Conservation (phyloP, 2,888 invertebrate genomes). For the Kuschelorhynchus macadamiae region DNA sequence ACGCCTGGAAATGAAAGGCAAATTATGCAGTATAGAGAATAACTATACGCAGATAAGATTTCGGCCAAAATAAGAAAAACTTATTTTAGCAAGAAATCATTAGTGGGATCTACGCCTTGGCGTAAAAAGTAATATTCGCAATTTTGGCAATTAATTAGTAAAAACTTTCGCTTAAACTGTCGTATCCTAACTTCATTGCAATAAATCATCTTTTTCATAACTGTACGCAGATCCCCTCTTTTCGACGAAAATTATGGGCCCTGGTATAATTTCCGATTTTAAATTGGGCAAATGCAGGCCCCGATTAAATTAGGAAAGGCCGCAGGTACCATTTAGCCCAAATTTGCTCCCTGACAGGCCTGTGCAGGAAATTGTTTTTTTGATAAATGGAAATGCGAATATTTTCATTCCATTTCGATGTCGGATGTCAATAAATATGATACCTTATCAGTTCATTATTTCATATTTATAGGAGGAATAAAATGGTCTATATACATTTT, state of each 20-base stretch:
- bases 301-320: constrained; percentile 49
- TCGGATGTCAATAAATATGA: constrained; percentile 45
- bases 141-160: background rate
- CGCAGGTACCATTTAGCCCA: constrained; percentile 47
- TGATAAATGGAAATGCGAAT: constrained; percentile 48
- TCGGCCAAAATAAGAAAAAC: too few species aligned
- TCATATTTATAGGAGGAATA: constrained; percentile 26
- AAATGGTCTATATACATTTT: constrained; percentile 10
- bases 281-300: constrained; percentile 47
- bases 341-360: constrained; percentile 45
- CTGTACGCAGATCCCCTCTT: constrained; percentile 26
- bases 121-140: background rate
- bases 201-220: constrained; percentile 42
- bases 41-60: too few species aligned
- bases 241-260: constrained; percentile 39
- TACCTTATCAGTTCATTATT: constrained; percentile 27
- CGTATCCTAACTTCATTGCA: constrained; percentile 16
- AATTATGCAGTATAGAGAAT: too few species aligned
- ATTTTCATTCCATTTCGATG: constrained; percentile 48
- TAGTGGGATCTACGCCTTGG: too few species aligned
- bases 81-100: too few species aligned
- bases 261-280: constrained; percentile 48
- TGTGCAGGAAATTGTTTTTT: constrained; percentile 48
- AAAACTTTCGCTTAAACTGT: background rate
- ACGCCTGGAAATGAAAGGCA: too few species aligned